phyloP scores from a whole-genome alignment of 2,888 invertebrate genomes.

The Rhimphoctona megacephalus region DNA sequence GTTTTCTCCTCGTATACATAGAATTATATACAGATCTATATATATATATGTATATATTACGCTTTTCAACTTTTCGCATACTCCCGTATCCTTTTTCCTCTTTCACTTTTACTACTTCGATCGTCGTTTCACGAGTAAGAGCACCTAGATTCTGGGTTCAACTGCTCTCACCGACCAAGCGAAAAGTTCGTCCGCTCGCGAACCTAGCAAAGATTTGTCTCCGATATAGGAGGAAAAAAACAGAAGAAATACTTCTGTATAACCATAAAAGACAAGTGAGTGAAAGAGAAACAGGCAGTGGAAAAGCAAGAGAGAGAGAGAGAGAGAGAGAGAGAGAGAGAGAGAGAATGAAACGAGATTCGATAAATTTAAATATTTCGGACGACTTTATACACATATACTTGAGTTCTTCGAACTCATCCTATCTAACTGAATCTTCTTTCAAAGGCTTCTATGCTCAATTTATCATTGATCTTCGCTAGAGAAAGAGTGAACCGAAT shows the following conservation, averaged over 20 bases:
- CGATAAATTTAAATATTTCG: constrained; percentile 61
- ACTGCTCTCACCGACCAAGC: constrained; percentile 41
- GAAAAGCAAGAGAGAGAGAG: neutral
- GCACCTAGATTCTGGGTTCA: constrained; percentile 36
- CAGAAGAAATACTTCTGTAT: constrained; percentile 44
- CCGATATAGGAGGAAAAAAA: constrained; percentile 19
- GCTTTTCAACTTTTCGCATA: constrained; percentile 47
- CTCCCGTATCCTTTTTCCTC: constrained; percentile 25
- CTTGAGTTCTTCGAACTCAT: constrained; percentile 13
- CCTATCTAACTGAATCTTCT: constrained; percentile 14
- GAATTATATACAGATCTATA: neutral
- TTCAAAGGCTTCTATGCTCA: constrained; percentile 9
- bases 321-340: neutral
- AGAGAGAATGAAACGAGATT: constrained; percentile 31
- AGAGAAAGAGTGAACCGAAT: neutral
- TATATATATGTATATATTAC: constrained; percentile 14
- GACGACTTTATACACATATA: constrained; percentile 25
- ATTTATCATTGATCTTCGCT: neutral
- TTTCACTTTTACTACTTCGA: constrained; percentile 58
- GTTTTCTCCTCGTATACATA: constrained; percentile 35
- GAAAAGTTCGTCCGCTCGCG: constrained; percentile 45
- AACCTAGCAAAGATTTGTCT: constrained; percentile 54
- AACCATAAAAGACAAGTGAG: constrained; percentile 27
- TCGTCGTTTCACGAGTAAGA: constrained; percentile 46
- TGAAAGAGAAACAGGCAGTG: neutral